These are phyloP conservation scores for Trissolcus basalis DNA, from an alignment of 1,140 invertebrate species.

Conservation along the genomic window DNA sequence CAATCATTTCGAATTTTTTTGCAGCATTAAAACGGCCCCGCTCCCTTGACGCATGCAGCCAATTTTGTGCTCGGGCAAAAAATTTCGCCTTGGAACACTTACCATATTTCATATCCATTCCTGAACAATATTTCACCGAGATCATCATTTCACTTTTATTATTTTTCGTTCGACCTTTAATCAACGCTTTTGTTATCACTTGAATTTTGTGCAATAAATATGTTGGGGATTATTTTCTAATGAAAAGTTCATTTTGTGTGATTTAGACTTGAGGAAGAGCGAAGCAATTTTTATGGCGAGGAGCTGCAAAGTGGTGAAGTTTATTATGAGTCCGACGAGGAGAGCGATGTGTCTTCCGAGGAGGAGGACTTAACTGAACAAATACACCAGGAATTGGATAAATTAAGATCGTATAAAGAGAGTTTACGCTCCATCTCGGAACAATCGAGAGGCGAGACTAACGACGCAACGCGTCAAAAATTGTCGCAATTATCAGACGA, in stretches of 20 bases:
- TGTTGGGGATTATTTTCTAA: constrained; percentile 6
- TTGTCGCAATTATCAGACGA: constrained; percentile 33
- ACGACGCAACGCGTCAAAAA: constrained; percentile 41
- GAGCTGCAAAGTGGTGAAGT: constrained; percentile 42
- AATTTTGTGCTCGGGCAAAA: too few relatives aligned
- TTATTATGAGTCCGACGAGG: constrained; percentile 39
- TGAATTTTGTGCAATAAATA: background rate
- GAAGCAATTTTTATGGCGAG: constrained; percentile 43
- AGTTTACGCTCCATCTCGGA: constrained; percentile 18
- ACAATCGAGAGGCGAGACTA: constrained; percentile 1
- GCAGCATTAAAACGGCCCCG: background rate
- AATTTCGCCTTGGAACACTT: too few relatives aligned
- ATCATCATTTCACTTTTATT: too few relatives aligned
- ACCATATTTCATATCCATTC: too few relatives aligned
- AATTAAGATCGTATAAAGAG: constrained; percentile 47
- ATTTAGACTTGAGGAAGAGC: constrained; percentile 39
- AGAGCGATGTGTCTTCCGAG: constrained; percentile 35
- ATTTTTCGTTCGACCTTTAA: too few relatives aligned
- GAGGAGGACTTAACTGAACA: constrained; percentile 38
- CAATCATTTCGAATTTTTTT: constrained; percentile 9
- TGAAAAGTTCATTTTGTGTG: constrained; percentile 18
- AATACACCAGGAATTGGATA: constrained; percentile 44
- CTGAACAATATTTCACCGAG: too few relatives aligned
- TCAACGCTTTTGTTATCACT: too few relatives aligned
- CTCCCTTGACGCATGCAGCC: too few relatives aligned